A percentile compares a stretch with the other conserved stretches of the same genome.
phyloP scores from a whole-genome alignment of 2,797 vertebrate genomes.

The Poeciliopsis paucimaculata region DNA sequence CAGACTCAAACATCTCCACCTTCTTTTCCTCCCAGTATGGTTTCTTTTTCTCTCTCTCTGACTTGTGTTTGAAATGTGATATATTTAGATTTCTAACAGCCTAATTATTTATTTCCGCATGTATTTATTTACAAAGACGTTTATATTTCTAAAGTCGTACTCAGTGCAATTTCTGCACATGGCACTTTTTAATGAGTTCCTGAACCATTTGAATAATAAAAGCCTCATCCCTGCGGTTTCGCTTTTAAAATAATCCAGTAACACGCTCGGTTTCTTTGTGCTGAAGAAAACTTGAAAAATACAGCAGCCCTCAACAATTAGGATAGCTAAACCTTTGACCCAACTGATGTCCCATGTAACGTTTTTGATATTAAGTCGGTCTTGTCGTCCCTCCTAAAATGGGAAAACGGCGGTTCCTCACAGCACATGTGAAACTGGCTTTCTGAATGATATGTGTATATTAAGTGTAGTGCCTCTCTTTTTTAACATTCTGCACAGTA shows the following conservation, averaged over 20 bases:
- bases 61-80: constrained; percentile 75
- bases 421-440: constrained; percentile 42
- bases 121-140: constrained; percentile 84
- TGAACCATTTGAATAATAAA: constrained; percentile 63
- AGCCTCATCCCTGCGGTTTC: constrained; percentile 38
- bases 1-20: constrained; percentile 38
- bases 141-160: constrained; percentile 83
- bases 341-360: constrained; percentile 20
- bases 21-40: constrained; percentile 50
- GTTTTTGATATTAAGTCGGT: background rate
- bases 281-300: constrained; percentile 70
- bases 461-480: constrained; percentile 80
- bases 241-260: constrained; percentile 36
- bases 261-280: constrained; percentile 52
- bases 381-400: background rate
- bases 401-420: constrained; percentile 25
- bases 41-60: constrained; percentile 49
- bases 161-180: constrained; percentile 84
- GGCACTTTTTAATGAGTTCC: constrained; percentile 84
- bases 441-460: constrained; percentile 71
- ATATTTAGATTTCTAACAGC: constrained; percentile 79
- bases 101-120: constrained; percentile 81
- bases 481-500: constrained; percentile 67
- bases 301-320: constrained; percentile 32
- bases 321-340: constrained; percentile 35